phyloP scores from a whole-genome alignment of 2,797 vertebrate genomes.

The Karalla daura region DNA sequence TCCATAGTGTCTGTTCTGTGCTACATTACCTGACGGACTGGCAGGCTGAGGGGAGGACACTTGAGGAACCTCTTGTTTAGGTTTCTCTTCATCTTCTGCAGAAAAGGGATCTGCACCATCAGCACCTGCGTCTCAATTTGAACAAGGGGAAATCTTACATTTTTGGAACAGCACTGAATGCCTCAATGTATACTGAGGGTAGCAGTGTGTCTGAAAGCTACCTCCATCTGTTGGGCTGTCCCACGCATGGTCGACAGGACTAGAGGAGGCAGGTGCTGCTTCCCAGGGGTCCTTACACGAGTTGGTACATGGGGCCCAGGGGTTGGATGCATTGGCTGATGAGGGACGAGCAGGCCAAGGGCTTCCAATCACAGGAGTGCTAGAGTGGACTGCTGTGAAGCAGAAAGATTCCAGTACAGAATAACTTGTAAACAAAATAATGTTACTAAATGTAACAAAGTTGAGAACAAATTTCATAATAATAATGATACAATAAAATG shows the following conservation, averaged over 20 bases:
- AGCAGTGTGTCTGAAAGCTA: constrained; percentile 23
- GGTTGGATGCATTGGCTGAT: constrained; percentile 66
- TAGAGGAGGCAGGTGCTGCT: constrained; percentile 48
- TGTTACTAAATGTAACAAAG: too few species aligned
- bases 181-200: not conserved
- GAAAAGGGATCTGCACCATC: constrained; percentile 71
- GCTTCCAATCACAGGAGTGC: constrained; percentile 71
- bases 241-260: constrained; percentile 69
- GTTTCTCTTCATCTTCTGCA: constrained; percentile 61
- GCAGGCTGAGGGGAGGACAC: constrained; percentile 63
- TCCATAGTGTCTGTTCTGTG: not conserved
- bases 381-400: constrained; percentile 66
- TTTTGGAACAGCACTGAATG: not conserved
- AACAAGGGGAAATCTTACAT: not conserved
- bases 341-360: constrained; percentile 73
- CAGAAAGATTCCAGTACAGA: too few species aligned
- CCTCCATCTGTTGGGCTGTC: constrained; percentile 69
- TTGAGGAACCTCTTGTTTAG: constrained; percentile 55
- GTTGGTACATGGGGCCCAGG: constrained; percentile 70
- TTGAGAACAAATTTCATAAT: too few species aligned
- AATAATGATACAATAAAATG: too few species aligned
- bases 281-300: constrained; percentile 76
- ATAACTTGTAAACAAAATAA: too few species aligned
- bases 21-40: constrained; percentile 77
- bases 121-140: constrained; percentile 32